A percentile compares a stretch with the other conserved stretches of the same genome.
Evolutionary conservation across 1,140 invertebrate species (phyloP).

Genomic region (Gryon sp.): DNA sequence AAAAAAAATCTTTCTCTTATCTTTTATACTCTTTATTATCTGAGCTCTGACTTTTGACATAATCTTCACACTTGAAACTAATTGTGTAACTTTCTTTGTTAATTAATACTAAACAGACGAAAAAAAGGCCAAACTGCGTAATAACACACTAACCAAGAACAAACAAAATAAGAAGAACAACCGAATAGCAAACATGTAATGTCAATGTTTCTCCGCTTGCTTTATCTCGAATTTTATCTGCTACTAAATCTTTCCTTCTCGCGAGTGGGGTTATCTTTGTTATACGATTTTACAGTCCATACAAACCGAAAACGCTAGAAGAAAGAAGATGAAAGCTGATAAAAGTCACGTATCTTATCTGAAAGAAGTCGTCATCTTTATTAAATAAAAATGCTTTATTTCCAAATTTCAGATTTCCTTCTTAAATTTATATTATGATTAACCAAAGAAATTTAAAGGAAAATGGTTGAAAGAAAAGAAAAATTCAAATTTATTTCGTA

Average conservation of each 20-base stretch:
- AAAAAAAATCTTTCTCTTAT: too few relatives aligned
- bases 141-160: conserved; percentile 18
- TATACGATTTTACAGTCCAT: conserved; percentile 37
- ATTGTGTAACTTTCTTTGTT: conserved; percentile 36
- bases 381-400: too few relatives aligned
- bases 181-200: conserved; percentile 46
- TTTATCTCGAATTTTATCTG: conserved; percentile 50
- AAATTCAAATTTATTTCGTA: too few relatives aligned
- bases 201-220: conserved; percentile 44
- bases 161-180: conserved; percentile 52
- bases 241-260: conserved; percentile 42
- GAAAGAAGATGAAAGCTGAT: conserved; percentile 47
- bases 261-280: conserved; percentile 30
- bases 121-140: conserved; percentile 25
- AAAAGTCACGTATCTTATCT: conserved; percentile 36
- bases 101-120: conserved; percentile 8
- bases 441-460: too few relatives aligned
- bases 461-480: too few relatives aligned
- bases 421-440: too few relatives aligned
- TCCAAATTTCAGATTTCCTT: too few relatives aligned
- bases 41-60: conserved; percentile 25
- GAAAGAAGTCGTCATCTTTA: too few relatives aligned
- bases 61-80: conserved; percentile 14
- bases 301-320: conserved; percentile 38
- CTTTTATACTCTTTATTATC: neutral